phyloP scores from a whole-genome alignment of 2,888 invertebrate genomes.

The Xestia xanthographa region DNA sequence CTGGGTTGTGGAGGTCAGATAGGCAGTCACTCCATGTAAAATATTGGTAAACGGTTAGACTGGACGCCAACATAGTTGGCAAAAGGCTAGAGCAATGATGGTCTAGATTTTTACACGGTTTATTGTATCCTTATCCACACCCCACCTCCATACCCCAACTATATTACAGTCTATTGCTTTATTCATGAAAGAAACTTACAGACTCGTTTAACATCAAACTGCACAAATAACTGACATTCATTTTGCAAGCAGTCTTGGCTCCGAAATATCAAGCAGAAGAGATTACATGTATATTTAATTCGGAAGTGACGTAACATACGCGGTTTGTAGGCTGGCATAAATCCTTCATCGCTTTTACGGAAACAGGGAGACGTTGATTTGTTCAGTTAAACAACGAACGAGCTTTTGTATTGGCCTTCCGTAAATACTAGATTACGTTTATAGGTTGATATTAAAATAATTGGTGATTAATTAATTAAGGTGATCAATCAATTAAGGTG shows the following conservation, averaged over 20 bases:
- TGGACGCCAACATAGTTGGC: too few species aligned
- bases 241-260: slow-evolving; percentile 62
- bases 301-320: slow-evolving; percentile 57
- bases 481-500: too few species aligned
- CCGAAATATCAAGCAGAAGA: slow-evolving; percentile 72
- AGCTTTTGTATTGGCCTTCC: slow-evolving; percentile 9
- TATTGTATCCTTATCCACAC: background rate
- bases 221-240: slow-evolving; percentile 48
- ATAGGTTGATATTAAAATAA: background rate
- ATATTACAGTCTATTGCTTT: background rate
- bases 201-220: slow-evolving; percentile 15
- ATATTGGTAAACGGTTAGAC: too few species aligned
- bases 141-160: background rate
- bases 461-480: background rate
- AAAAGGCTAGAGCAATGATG: too few species aligned
- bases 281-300: slow-evolving; percentile 80
- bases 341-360: slow-evolving; percentile 70
- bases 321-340: slow-evolving; percentile 67
- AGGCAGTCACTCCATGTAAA: too few species aligned
- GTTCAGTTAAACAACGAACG: slow-evolving; percentile 24
- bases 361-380: slow-evolving; percentile 51
- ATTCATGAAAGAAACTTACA: slow-evolving; percentile 6
- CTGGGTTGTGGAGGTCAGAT: too few species aligned
- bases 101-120: background rate
- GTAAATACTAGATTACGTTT: background rate